Evolutionary conservation across 2,888 invertebrate genomes (phyloP).

Genomic region (Lampropteryx suffumata): DNA sequence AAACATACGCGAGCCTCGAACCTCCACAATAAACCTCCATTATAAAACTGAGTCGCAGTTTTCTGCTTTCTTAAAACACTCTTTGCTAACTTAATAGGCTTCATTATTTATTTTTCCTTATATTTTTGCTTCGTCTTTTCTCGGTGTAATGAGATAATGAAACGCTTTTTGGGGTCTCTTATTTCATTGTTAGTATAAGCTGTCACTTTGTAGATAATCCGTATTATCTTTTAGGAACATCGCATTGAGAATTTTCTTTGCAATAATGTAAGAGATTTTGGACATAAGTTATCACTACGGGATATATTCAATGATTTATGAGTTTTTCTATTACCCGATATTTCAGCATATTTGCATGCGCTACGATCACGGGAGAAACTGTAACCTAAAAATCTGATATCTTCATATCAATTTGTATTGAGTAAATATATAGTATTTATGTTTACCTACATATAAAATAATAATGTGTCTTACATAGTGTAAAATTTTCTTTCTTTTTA

Average conservation of each 20-base stretch:
- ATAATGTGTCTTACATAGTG: no score
- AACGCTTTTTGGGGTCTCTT: conserved; percentile 47
- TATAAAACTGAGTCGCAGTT: background rate
- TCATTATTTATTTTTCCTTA: conserved; percentile 62
- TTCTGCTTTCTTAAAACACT: conserved; percentile 32
- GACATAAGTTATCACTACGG: no score
- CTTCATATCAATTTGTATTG: no score
- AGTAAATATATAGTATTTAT: no score
- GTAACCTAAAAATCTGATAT: no score
- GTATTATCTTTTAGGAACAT: conserved; percentile 17
- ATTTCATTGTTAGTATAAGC: conserved; percentile 43
- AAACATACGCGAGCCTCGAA: background rate
- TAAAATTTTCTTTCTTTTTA: no score
- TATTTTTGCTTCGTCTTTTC: conserved; percentile 54
- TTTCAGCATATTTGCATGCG: no score
- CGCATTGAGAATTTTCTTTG: conserved; percentile 28
- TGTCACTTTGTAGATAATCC: conserved; percentile 25
- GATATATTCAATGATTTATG: no score
- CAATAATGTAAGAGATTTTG: no score
- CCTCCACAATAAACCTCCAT: background rate
- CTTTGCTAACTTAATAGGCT: conserved; percentile 61
- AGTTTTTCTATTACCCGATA: no score
- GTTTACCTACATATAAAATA: no score
- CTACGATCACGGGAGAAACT: no score
- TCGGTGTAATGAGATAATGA: conserved; percentile 51